Conservation (phyloP, 92 coral and sea anemone genomes). For the Porites evermanni region DNA sequence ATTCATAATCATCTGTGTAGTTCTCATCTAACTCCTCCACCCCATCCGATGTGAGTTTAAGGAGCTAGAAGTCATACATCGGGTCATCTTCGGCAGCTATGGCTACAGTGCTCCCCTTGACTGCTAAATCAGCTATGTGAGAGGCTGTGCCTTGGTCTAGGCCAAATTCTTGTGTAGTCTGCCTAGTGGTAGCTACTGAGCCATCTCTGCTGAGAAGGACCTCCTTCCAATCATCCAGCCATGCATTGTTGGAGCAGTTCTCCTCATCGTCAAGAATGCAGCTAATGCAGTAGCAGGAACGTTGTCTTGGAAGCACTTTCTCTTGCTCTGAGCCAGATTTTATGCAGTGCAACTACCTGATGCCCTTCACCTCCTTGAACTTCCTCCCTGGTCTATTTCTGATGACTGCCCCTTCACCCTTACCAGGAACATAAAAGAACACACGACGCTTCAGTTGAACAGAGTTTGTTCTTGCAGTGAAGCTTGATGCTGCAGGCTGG, state of each 20-base stretch:
- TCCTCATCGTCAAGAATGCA: constrained; percentile 48
- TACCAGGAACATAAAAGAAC: constrained; percentile 25
- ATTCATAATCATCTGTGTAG: constrained; percentile 51
- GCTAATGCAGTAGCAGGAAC: constrained; percentile 56
- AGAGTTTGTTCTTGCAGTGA: constrained; percentile 31
- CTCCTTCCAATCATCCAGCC: constrained; percentile 68
- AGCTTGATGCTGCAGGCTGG: constrained; percentile 19
- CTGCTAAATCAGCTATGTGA: constrained; percentile 2
- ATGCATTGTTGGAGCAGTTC: constrained; percentile 51
- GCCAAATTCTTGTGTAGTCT: constrained; percentile 21
- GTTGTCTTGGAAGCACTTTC: constrained; percentile 25
- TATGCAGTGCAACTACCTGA: constrained; percentile 43
- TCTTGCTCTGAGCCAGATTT: constrained; percentile 44
- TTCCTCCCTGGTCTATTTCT: constrained; percentile 47
- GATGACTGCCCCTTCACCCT: constrained; percentile 20
- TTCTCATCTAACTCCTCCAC: constrained; percentile 46
- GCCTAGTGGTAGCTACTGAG: constrained; percentile 59
- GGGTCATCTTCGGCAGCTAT: constrained; percentile 70
- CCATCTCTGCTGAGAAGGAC: constrained; percentile 39
- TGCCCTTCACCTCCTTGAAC: constrained; percentile 60
- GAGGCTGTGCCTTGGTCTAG: constrained; percentile 46
- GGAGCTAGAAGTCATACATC: constrained; percentile 52
- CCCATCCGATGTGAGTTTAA: constrained; percentile 64
- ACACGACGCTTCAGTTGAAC: constrained; percentile 22
- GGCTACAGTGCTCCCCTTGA: constrained; percentile 20